Evolutionary conservation across 2,888 invertebrate species (phyloP).

Genomic region (Polia nebulosa): DNA sequence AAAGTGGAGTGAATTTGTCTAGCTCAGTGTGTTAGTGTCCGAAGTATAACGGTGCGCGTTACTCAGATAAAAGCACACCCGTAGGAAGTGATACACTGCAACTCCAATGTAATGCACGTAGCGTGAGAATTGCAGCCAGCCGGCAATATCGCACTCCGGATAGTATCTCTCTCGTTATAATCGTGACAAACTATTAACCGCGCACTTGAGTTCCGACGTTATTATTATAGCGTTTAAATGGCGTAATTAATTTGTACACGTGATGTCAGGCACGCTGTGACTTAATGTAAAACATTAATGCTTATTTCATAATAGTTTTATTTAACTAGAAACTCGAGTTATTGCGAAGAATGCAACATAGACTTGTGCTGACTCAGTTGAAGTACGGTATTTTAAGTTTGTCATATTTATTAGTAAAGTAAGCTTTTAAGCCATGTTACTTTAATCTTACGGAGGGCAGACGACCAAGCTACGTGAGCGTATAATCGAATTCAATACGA

Average conservation of each 20-base stretch:
- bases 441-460: conserved; percentile 17
- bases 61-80: conserved; percentile 74
- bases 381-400: conserved; percentile 41
- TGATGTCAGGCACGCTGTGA: conserved; percentile 61
- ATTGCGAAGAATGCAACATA: conserved; percentile 47
- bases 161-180: conserved; percentile 79
- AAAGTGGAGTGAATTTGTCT: conserved; percentile 89
- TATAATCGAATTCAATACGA: conserved; percentile 43
- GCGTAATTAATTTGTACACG: conserved; percentile 72
- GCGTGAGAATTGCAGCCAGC: conserved; percentile 81
- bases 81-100: conserved; percentile 75
- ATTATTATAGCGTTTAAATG: conserved; percentile 74
- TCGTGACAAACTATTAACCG: conserved; percentile 83
- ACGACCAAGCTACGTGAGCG: not conserved
- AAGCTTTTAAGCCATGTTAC: conserved; percentile 25
- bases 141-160: conserved; percentile 75
- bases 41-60: conserved; percentile 80
- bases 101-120: conserved; percentile 72
- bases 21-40: conserved; percentile 85
- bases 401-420: conserved; percentile 16
- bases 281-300: conserved; percentile 54
- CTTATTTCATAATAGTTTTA: conserved; percentile 56
- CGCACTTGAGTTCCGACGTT: conserved; percentile 75
- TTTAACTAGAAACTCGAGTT: conserved; percentile 52
- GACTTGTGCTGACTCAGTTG: conserved; percentile 41